phyloP scores from a whole-genome alignment of 2,797 vertebrate species.

The Pyrocephalus nanus region DNA sequence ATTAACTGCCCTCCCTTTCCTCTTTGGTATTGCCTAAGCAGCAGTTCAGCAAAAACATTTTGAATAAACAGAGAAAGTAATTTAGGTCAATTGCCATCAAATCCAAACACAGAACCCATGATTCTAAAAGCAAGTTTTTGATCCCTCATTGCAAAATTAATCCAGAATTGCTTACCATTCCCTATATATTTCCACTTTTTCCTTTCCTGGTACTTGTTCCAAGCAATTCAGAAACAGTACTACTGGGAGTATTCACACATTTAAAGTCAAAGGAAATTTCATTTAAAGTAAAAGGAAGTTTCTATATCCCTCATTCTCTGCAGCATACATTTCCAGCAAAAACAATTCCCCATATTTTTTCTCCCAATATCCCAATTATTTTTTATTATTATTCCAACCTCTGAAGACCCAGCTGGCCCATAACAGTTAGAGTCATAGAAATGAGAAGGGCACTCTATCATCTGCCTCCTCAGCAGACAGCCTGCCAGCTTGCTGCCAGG shows the following conservation, averaged over 20 bases:
- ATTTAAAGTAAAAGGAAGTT: background rate
- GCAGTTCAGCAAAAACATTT: background rate
- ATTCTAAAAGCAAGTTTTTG: background rate
- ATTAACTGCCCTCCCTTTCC: background rate
- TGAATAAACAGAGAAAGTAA: background rate
- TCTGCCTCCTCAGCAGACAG: background rate
- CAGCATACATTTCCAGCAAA: background rate
- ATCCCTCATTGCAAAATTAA: background rate
- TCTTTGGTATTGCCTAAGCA: background rate
- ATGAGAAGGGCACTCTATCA: background rate
- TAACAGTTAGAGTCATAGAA: background rate
- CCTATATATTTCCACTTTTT: background rate
- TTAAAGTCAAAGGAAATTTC: background rate
- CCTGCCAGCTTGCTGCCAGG: background rate
- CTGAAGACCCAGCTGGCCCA: background rate
- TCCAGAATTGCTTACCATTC: background rate
- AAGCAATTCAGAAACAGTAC: background rate
- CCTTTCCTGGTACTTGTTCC: background rate
- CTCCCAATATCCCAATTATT: background rate
- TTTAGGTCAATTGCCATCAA: background rate
- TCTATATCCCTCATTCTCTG: background rate
- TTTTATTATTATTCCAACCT: no score
- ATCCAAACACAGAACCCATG: background rate
- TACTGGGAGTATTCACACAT: background rate
- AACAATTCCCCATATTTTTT: background rate